These are phyloP conservation scores for Dipodomys ordii DNA, from an alignment of 2,113 vertebrate species.

Conservation along the genomic window DNA sequence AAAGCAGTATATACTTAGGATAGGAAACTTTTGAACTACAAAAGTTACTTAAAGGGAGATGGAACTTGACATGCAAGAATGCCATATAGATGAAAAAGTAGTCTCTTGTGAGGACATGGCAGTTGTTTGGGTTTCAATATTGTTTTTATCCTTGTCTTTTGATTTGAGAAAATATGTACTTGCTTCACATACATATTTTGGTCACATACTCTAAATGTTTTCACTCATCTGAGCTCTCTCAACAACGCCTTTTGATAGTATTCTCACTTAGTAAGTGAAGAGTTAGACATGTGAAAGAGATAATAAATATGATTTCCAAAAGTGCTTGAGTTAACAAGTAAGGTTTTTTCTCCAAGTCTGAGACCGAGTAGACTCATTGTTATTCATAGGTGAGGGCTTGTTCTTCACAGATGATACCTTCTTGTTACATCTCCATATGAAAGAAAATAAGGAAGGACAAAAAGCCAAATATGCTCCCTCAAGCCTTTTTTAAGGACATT, in stretches of 20 bases:
- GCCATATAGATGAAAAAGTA: background rate
- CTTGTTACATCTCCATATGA: background rate
- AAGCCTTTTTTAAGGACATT: background rate
- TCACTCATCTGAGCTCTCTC: background rate
- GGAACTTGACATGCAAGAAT: background rate
- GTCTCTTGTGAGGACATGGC: constrained; percentile 9
- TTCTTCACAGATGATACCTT: background rate
- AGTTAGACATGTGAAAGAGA: background rate
- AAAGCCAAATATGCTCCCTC: background rate
- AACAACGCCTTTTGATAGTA: background rate
- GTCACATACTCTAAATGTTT: background rate
- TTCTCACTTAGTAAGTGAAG: constrained; percentile 1
- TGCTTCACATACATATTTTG: background rate
- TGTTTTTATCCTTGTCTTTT: constrained; percentile 19
- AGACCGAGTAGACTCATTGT: background rate
- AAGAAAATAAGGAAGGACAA: background rate
- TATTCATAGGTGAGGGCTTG: no score
- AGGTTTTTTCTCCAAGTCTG: background rate
- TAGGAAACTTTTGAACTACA: constrained; percentile 13
- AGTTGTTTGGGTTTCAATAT: background rate
- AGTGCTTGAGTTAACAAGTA: constrained; percentile 17
- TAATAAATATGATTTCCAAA: background rate
- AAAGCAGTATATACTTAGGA: constrained; percentile 9
- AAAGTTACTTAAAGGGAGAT: constrained; percentile 39
- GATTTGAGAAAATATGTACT: constrained; percentile 42